Conservation (phyloP, 2,113 vertebrate genomes). For the Sinocyclocheilus anshuiensis region DNA sequence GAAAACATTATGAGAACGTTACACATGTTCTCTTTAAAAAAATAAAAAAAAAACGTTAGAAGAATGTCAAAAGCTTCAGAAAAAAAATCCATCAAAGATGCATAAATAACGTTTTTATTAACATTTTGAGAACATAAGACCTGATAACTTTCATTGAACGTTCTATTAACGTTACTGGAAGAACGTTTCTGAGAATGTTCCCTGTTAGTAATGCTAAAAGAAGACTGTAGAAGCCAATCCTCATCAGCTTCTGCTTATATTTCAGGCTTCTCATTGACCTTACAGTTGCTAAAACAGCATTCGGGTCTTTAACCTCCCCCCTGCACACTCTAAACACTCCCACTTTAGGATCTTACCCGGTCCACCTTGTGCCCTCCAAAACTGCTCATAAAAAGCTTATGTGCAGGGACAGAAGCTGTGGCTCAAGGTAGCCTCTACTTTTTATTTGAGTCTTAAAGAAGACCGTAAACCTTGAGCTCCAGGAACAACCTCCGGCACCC, state of each 20-base stretch:
- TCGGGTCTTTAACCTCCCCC: constrained; percentile 51
- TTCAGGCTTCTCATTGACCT: constrained; percentile 23
- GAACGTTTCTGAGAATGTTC: background rate
- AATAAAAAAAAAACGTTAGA: too few relatives aligned
- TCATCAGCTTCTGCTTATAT: background rate
- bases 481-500: constrained; percentile 60
- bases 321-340: constrained; percentile 51
- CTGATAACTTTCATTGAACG: background rate
- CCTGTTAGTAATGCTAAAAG: background rate
- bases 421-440: constrained; percentile 69
- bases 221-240: background rate
- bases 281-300: constrained; percentile 43
- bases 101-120: background rate
- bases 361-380: constrained; percentile 63
- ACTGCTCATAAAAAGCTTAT: constrained; percentile 69
- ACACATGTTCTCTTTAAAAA: too few relatives aligned
- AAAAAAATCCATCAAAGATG: background rate
- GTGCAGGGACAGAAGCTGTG: constrained; percentile 67
- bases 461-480: constrained; percentile 72
- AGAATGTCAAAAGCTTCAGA: background rate
- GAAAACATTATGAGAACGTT: background rate
- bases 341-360: constrained; percentile 46
- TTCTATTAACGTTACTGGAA: background rate
- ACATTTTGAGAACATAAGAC: background rate
- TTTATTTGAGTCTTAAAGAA: constrained; percentile 75